phyloP scores from a whole-genome alignment of 2,797 vertebrate genomes.

The Danio choprae region DNA sequence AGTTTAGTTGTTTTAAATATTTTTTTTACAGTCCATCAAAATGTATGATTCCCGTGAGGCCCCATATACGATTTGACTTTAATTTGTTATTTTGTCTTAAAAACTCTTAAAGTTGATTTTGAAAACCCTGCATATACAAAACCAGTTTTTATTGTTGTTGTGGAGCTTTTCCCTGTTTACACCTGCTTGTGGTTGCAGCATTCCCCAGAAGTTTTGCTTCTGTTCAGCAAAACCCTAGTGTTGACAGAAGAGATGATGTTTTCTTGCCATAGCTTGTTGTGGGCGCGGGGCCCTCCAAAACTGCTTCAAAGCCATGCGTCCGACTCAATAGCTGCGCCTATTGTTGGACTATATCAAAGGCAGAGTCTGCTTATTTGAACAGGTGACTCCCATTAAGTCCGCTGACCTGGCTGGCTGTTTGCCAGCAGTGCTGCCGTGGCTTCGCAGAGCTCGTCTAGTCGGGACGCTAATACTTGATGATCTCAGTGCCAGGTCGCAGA shows the following conservation, averaged over 20 bases:
- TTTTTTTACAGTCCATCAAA: too few species aligned
- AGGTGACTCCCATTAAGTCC: slow-evolving; percentile 82
- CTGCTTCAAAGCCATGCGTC: slow-evolving; percentile 71
- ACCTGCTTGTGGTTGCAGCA: slow-evolving; percentile 56
- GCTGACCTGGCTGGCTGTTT: slow-evolving; percentile 70
- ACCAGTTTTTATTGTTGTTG: slow-evolving; percentile 11
- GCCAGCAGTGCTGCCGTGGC: slow-evolving; percentile 64
- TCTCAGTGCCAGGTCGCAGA: slow-evolving; percentile 53
- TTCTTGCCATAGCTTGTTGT: slow-evolving; percentile 79
- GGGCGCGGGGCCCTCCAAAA: slow-evolving; percentile 62
- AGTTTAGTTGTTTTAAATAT: too few species aligned
- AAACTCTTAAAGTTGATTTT: too few species aligned
- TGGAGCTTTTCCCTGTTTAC: slow-evolving; percentile 38
- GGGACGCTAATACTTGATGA: slow-evolving; percentile 53
- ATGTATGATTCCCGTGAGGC: too few species aligned
- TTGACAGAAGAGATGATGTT: slow-evolving; percentile 80
- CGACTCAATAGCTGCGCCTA: slow-evolving; percentile 75
- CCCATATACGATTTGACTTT: too few species aligned
- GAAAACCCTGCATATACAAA: too few species aligned
- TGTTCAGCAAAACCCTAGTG: slow-evolving; percentile 58
- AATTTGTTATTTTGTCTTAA: too few species aligned
- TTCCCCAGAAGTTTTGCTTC: slow-evolving; percentile 47
- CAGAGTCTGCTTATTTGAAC: slow-evolving; percentile 79
- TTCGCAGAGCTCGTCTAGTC: slow-evolving; percentile 42
- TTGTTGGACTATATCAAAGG: slow-evolving; percentile 77